Evolutionary conservation across 2,797 vertebrate species (phyloP).

Genomic region (Rhodeus uyekii): DNA sequence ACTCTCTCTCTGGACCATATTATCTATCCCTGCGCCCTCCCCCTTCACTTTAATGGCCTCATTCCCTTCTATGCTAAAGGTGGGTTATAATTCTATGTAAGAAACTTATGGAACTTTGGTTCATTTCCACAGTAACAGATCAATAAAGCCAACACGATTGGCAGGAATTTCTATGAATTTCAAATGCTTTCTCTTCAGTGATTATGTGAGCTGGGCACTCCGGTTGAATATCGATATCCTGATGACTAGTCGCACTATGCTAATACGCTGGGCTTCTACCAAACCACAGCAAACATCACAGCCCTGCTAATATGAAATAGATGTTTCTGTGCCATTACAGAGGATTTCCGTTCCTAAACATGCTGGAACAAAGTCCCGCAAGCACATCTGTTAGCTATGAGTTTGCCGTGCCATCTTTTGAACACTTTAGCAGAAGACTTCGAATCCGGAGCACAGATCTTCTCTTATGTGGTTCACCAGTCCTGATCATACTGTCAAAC

Average conservation of each 20-base stretch:
- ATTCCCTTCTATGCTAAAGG: constrained; percentile 4
- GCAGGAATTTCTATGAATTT: constrained; percentile 76
- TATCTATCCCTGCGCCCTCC: neutral
- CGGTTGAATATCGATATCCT: constrained; percentile 66
- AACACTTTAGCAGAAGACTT: constrained; percentile 53
- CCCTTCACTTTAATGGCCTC: neutral
- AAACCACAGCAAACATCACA: constrained; percentile 7
- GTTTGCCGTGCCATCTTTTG: constrained; percentile 45
- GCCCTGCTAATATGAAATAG: constrained; percentile 8
- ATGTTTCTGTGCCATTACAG: constrained; percentile 14
- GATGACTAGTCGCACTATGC: constrained; percentile 21
- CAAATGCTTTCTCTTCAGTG: constrained; percentile 65
- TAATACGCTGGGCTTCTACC: constrained; percentile 28
- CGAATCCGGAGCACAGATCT: constrained; percentile 40
- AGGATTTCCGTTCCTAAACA: constrained; percentile 31
- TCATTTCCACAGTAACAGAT: constrained; percentile 68
- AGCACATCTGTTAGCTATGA: constrained; percentile 49
- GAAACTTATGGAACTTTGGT: constrained; percentile 53
- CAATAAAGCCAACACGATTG: constrained; percentile 65
- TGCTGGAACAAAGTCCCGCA: constrained; percentile 1
- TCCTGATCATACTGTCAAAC: constrained; percentile 51
- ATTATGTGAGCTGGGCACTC: constrained; percentile 58
- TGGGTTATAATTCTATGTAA: constrained; percentile 35
- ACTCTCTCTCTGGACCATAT: constrained; percentile 35
- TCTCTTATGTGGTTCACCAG: constrained; percentile 60